Evolutionary conservation across 2,888 invertebrate genomes (phyloP).

Genomic region (Hipparchia semele): DNA sequence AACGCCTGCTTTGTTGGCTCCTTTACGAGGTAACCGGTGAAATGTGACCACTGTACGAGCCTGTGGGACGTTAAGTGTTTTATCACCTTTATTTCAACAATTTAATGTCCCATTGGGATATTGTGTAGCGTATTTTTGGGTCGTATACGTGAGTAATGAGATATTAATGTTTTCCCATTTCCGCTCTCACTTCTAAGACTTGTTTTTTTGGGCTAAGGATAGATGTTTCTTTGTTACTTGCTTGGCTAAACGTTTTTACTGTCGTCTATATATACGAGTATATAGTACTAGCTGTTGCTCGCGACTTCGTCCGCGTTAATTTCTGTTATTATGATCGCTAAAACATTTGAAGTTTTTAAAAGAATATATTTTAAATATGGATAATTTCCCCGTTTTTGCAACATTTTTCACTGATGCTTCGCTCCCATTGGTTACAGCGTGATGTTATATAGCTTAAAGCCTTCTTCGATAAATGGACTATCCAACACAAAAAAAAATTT

Average conservation of each 20-base stretch:
- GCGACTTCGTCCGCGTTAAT: too few relatives aligned
- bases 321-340: too few relatives aligned
- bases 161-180: conserved; percentile 30
- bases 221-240: background rate
- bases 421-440: too few relatives aligned
- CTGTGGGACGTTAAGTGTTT: conserved; percentile 35
- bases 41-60: conserved; percentile 16
- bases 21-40: conserved; percentile 12
- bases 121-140: conserved; percentile 34
- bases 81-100: conserved; percentile 42
- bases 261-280: background rate
- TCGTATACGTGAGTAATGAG: conserved; percentile 29
- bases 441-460: too few relatives aligned
- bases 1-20: conserved; percentile 5
- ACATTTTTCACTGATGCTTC: too few relatives aligned
- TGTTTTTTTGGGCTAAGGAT: conserved; percentile 5
- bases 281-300: too few relatives aligned
- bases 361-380: too few relatives aligned
- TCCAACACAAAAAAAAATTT: too few relatives aligned
- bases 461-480: too few relatives aligned
- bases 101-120: conserved; percentile 39
- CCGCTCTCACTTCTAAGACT: background rate
- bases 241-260: background rate
- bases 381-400: too few relatives aligned
- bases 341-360: too few relatives aligned